Conservation (phyloP, 2,113 vertebrate species). For the Pelecanoides urinatrix region DNA sequence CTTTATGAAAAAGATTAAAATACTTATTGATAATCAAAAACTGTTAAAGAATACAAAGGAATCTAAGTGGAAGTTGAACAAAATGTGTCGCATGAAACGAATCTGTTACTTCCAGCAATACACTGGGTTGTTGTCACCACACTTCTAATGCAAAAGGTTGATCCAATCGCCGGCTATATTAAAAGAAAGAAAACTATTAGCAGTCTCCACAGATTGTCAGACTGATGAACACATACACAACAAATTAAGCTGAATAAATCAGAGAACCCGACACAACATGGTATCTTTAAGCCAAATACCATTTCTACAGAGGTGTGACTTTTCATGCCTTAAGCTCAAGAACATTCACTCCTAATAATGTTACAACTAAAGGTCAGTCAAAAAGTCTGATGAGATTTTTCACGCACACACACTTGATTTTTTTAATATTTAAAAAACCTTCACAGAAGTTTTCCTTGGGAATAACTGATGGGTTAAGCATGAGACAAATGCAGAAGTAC, state of each 20-base stretch:
- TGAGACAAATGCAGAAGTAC: background rate
- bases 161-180: accelerated
- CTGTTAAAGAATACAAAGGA: background rate
- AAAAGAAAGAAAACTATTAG: background rate
- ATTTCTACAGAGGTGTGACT: background rate
- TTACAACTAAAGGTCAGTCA: background rate
- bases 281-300: background rate
- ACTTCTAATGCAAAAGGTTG: background rate
- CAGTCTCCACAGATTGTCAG: background rate
- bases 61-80: background rate
- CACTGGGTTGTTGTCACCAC: background rate
- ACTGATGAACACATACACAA: background rate
- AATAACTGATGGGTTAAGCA: background rate
- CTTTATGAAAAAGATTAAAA: no score
- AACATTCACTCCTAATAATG: background rate
- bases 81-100: accelerated
- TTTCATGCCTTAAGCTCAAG: background rate
- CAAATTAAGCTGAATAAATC: background rate
- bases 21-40: no score
- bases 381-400: background rate
- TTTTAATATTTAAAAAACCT: background rate
- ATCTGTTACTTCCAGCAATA: background rate
- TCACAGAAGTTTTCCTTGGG: background rate
- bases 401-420: background rate
- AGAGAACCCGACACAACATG: background rate